Evolutionary conservation across 2,888 invertebrate genomes (phyloP).

Genomic region (Ptilodon capucinus): DNA sequence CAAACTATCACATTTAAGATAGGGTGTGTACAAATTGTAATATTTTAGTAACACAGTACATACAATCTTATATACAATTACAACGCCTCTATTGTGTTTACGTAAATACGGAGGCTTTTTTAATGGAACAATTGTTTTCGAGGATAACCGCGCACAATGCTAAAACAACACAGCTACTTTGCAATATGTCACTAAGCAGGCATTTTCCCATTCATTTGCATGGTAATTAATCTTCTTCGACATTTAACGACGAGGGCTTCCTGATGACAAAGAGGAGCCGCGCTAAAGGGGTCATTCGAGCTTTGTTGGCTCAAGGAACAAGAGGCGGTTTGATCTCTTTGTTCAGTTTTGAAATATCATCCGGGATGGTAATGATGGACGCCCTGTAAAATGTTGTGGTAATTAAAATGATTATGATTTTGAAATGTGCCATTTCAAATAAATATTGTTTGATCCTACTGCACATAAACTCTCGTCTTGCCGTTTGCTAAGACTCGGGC

Average conservation of each 20-base stretch:
- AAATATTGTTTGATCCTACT: too few relatives aligned
- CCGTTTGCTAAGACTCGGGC: too few relatives aligned
- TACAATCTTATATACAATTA: not conserved
- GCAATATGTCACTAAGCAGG: constrained; percentile 26
- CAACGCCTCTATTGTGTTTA: not conserved
- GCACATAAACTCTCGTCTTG: too few relatives aligned
- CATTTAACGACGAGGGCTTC: constrained; percentile 54
- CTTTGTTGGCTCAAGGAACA: constrained; percentile 59
- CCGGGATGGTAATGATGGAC: constrained; percentile 40
- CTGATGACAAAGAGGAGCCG: constrained; percentile 58
- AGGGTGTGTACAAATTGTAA: too few relatives aligned
- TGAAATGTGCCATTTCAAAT: too few relatives aligned
- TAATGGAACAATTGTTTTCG: constrained; percentile 11
- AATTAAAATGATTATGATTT: not conserved
- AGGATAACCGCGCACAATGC: constrained; percentile 7
- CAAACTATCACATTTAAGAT: too few relatives aligned
- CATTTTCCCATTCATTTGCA: constrained; percentile 51
- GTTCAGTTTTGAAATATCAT: constrained; percentile 68
- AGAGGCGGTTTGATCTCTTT: constrained; percentile 56
- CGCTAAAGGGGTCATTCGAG: constrained; percentile 65
- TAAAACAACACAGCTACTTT: constrained; percentile 29
- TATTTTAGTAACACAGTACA: not conserved
- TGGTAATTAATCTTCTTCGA: constrained; percentile 72
- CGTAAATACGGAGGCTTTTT: not conserved
- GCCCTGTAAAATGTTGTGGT: not conserved